Evolutionary conservation across 1,140 invertebrate genomes (phyloP).

Genomic region (Stegodyphus mimosarum): DNA sequence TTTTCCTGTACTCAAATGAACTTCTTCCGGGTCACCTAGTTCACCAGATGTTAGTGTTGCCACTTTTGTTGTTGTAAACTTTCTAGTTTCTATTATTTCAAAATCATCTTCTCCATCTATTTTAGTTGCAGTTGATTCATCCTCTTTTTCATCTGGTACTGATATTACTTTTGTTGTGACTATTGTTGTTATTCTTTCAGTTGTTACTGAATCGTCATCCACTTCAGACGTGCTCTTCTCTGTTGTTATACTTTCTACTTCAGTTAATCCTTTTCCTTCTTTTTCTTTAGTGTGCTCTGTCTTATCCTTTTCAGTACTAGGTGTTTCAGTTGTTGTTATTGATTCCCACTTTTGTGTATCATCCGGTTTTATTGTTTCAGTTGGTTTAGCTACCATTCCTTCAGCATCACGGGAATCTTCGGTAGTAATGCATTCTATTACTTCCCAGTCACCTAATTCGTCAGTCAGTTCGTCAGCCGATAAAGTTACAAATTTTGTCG

Average conservation of each 20-base stretch:
- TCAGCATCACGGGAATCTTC: neutral
- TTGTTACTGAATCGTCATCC: neutral
- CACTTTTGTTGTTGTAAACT: neutral
- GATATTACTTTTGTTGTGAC: neutral
- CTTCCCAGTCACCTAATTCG: neutral
- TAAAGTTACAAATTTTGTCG: neutral
- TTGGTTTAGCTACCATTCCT: neutral
- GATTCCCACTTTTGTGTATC: too few relatives aligned
- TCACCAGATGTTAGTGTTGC: neutral
- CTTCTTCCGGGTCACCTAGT: neutral
- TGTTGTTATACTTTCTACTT: neutral
- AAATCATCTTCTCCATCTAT: neutral
- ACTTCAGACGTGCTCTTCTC: neutral
- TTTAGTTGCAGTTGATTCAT: conserved; percentile 15
- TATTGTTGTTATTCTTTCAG: neutral
- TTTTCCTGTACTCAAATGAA: too few relatives aligned
- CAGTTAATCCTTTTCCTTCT: neutral
- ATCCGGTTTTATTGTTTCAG: neutral
- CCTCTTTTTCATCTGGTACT: neutral
- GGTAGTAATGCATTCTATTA: neutral
- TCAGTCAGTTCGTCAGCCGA: neutral
- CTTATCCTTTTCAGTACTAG: neutral
- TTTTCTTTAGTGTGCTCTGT: neutral
- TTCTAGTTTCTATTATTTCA: neutral
- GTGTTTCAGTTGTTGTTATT: too few relatives aligned